Evolutionary conservation across 1,140 invertebrate species (phyloP), one percentile per base, ranked within the genome.

Genomic region (Ips nitidus): DNA sequence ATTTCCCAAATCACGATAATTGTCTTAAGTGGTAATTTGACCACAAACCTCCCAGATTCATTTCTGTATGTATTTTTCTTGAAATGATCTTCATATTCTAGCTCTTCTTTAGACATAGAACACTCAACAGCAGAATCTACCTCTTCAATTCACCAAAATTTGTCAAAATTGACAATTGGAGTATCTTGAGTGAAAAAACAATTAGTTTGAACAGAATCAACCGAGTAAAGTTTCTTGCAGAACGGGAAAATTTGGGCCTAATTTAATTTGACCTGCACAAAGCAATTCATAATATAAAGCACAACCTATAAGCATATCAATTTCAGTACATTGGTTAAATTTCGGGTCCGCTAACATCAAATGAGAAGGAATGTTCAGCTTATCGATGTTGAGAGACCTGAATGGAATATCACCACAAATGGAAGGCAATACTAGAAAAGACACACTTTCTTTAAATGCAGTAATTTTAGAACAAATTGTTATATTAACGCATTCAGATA

Each of bases 201-300:
- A 39, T 63, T 41, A 3, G 66, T 36, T 36, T 43, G 41, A 38
- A 43, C 37, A 42, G 38, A 6, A 40, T 52, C 75, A 79, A 6
- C 74, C 77, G 6, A 80, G 63, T 52, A 75, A 45, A 2, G 73
- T 77, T 72, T 79, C 73, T 43, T 77, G 76, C 5, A 79, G 36
- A 41, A 57, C 71, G 1, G 72, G 75, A n/a, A 73, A 47, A 38
- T 70, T 65, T n/a, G 42, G 47, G 36, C 65, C 72, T n/a, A 72
- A 57, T 52, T 74, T 73, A 38, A 75, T 71, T 22, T 22, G 22
- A 22, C 22, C 22, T 22, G 22, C 22, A 22, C 22, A 22, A 22
- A 22, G 22, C 22, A 22, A 22, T 22, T 22, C 22, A 22, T 22
- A 22, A 22, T 22, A 22, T 22, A 22, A 22, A 22, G 22, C 22